phyloP scores from a whole-genome alignment of 2,888 invertebrate genomes.

The Hirtodrosophila trivittata region DNA sequence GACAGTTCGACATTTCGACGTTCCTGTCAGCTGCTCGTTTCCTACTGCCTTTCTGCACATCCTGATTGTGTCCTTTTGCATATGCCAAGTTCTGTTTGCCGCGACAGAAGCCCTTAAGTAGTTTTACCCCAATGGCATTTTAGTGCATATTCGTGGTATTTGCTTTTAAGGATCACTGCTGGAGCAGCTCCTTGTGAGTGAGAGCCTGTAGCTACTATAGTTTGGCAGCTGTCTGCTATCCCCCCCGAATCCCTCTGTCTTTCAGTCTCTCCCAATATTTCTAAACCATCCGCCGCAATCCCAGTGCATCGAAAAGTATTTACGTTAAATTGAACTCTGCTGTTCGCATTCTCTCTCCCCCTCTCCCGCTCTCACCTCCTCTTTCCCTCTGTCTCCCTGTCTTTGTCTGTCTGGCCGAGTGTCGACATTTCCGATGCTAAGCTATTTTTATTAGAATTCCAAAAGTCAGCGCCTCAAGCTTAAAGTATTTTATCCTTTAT shows the following conservation, averaged over 20 bases:
- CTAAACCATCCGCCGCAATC: conserved; percentile 3
- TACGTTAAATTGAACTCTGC: conserved; percentile 71
- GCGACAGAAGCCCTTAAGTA: conserved; percentile 50
- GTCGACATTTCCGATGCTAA: conserved; percentile 60
- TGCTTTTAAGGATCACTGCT: conserved; percentile 45
- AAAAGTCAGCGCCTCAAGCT: conserved; percentile 21
- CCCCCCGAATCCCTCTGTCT: no score
- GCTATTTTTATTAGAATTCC: conserved; percentile 72
- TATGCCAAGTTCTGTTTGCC: conserved; percentile 23
- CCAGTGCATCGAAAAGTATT: conserved; percentile 56
- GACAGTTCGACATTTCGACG: conserved; percentile 51
- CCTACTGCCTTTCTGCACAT: conserved; percentile 22
- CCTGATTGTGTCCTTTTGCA: conserved; percentile 41
- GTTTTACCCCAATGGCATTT: conserved; percentile 60
- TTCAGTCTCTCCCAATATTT: no score
- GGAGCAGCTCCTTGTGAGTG: conserved; percentile 14
- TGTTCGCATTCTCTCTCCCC: no score
- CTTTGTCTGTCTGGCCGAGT: no score
- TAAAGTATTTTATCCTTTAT: conserved; percentile 2
- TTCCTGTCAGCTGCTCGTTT: conserved; percentile 46
- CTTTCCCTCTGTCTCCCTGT: no score
- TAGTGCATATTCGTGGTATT: no score
- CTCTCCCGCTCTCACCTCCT: no score
- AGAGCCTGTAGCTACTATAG: conserved; percentile 30
- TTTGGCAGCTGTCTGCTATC: conserved; percentile 55